phyloP scores from a whole-genome alignment of 2,888 invertebrate genomes.

The Nomada lathburiana region DNA sequence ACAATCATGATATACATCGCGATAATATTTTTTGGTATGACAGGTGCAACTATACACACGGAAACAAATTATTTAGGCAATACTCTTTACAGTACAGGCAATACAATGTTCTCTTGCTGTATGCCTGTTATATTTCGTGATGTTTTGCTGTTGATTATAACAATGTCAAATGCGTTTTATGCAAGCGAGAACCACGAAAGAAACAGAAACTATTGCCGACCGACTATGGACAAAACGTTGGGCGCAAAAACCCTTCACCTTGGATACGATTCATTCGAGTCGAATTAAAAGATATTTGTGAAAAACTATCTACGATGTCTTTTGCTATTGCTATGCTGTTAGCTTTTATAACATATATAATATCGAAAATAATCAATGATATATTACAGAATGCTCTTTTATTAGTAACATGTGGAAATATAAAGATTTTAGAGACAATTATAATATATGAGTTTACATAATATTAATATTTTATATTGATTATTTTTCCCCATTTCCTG shows the following conservation, averaged over 20 bases:
- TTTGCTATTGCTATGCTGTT: too few relatives aligned
- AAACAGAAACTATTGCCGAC: conserved; percentile 20
- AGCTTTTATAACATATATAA: too few relatives aligned
- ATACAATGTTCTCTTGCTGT: background rate
- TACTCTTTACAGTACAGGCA: too few relatives aligned
- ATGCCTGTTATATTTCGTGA: background rate
- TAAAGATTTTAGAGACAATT: too few relatives aligned
- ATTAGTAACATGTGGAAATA: too few relatives aligned
- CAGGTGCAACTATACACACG: conserved; percentile 1
- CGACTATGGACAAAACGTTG: background rate
- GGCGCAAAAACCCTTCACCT: background rate
- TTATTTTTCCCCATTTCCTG: too few relatives aligned
- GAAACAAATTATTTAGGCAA: conserved; percentile 38
- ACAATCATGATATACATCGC: conserved; percentile 36
- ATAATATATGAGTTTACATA: too few relatives aligned
- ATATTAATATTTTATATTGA: too few relatives aligned
- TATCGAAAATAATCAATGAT: too few relatives aligned
- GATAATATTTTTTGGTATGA: conserved; percentile 32
- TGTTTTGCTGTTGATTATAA: conserved; percentile 30
- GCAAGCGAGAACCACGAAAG: conserved; percentile 12
- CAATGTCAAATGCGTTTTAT: conserved; percentile 29
- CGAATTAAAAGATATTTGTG: background rate
- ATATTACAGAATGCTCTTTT: too few relatives aligned
- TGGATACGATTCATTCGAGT: background rate
- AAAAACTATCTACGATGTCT: too few relatives aligned